Evolutionary conservation across 2,113 vertebrate species (phyloP).

Genomic region (Chunga burmeisteri): DNA sequence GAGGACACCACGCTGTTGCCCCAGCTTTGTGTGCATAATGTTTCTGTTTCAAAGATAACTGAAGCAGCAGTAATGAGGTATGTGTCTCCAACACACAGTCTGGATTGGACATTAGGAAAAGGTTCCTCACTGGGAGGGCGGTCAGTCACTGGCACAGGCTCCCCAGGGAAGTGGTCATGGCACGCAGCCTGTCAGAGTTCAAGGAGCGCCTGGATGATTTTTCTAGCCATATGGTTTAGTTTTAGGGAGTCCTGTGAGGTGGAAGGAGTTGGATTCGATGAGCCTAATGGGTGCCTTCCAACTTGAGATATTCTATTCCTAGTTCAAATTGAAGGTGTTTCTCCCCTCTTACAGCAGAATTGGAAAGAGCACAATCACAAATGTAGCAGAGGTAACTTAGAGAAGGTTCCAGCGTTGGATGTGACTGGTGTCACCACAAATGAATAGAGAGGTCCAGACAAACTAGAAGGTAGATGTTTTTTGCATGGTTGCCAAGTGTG

Average conservation of each 20-base stretch:
- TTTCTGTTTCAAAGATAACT: not conserved
- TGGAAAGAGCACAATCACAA: not conserved
- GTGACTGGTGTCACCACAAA: not conserved
- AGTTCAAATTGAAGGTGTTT: not conserved
- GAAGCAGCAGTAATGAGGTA: not conserved
- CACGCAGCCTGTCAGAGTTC: not conserved
- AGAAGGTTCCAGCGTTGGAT: not conserved
- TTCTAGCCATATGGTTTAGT: not conserved
- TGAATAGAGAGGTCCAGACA: not conserved
- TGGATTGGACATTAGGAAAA: not conserved
- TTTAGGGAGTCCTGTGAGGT: not conserved
- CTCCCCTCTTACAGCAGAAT: not conserved
- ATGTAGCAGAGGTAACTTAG: not conserved
- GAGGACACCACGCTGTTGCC: fast-evolving
- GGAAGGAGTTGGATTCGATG: fast-evolving
- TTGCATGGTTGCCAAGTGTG: not conserved
- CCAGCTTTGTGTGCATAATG: fast-evolving
- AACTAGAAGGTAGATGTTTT: not conserved
- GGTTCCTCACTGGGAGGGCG: not conserved
- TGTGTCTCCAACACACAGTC: not conserved
- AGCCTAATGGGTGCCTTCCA: not conserved
- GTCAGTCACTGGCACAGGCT: not conserved
- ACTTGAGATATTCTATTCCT: not conserved
- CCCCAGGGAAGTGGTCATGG: fast-evolving
- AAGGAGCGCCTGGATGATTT: fast-evolving